Conservation (phyloP, 2,888 invertebrate species). For the Frankliniella fusca region DNA sequence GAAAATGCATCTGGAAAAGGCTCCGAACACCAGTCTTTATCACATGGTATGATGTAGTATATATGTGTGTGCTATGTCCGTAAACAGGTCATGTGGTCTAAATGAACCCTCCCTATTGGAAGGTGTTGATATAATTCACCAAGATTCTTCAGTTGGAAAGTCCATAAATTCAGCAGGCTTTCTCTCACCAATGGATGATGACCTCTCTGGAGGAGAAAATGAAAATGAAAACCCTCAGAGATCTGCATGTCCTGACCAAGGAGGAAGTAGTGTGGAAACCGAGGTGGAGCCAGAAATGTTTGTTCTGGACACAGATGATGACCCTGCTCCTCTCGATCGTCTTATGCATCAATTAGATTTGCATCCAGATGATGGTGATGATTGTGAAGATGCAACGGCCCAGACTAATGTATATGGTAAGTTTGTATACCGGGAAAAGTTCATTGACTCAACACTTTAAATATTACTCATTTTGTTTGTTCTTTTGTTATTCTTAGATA, state of each 20-base stretch:
- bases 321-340: conserved; percentile 38
- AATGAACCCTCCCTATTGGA: conserved; percentile 1
- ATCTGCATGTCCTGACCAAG: neutral
- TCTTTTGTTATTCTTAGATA: neutral
- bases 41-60: no score
- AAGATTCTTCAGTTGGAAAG: neutral
- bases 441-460: neutral
- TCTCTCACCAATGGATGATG: conserved; percentile 54
- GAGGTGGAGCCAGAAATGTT: conserved; percentile 55
- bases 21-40: no score
- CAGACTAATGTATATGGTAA: conserved; percentile 28
- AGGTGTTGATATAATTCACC: neutral
- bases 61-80: no score
- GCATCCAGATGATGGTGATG: conserved; percentile 35
- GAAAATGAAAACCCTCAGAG: conserved; percentile 4
- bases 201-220: conserved; percentile 47
- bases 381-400: neutral
- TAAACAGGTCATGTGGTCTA: neutral
- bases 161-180: conserved; percentile 35
- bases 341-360: conserved; percentile 37
- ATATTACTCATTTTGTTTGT: neutral
- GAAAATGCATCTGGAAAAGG: conserved; percentile 36
- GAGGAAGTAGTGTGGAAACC: neutral
- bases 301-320: conserved; percentile 66
- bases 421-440: neutral